phyloP scores from a whole-genome alignment of 2,797 vertebrate genomes.

The Tapera naevia region DNA sequence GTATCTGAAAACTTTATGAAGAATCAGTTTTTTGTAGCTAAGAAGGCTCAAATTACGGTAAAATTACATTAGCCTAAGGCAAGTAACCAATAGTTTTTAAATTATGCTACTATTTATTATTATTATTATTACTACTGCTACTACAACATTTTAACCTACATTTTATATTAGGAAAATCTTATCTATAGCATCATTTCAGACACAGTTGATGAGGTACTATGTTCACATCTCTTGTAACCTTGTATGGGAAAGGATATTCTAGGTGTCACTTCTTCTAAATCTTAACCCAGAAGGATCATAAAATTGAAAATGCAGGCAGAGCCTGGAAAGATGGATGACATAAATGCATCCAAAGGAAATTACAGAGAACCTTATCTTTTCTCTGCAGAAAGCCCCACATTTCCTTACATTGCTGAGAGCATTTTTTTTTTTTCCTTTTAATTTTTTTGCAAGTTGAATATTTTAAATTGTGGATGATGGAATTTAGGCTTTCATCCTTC shows the following conservation, averaged over 20 bases:
- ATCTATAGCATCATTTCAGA: background rate
- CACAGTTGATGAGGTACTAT: background rate
- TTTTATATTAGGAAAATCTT: background rate
- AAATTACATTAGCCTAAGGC: background rate
- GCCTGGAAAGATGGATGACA: background rate
- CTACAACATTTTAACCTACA: background rate
- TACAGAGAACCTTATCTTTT: background rate
- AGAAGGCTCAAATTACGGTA: background rate
- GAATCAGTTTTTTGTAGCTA: background rate
- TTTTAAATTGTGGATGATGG: background rate
- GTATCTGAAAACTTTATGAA: background rate
- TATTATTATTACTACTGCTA: background rate
- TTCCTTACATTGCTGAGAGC: background rate
- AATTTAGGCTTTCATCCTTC: background rate
- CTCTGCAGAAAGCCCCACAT: background rate
- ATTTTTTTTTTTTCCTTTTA: rapidly evolving
- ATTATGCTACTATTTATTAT: background rate
- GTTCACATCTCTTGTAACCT: background rate
- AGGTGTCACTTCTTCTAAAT: background rate
- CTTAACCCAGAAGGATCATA: background rate
- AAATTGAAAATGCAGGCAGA: background rate
- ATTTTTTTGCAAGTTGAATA: background rate
- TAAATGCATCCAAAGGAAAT: background rate
- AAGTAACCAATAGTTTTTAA: background rate
- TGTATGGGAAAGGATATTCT: background rate